These are phyloP conservation scores for Tamandua tetradactyla DNA, from an alignment of 2,797 vertebrate genomes.

Conservation along the genomic window DNA sequence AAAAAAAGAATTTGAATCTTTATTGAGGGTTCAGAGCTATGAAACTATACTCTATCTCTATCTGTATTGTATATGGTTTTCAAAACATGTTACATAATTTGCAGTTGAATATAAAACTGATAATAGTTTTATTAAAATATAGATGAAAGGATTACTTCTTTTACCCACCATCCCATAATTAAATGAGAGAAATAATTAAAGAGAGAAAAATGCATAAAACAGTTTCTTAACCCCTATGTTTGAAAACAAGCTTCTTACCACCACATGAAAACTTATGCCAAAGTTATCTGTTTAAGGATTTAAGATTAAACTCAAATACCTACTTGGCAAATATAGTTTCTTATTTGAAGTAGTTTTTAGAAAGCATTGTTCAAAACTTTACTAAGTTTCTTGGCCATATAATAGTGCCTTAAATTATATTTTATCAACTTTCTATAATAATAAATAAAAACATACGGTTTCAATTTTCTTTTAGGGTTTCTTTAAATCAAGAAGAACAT, in stretches of 20 bases:
- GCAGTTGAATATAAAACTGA: neutral
- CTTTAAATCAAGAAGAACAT: neutral
- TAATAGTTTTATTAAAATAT: conserved; percentile 9
- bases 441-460: neutral
- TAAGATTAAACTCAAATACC: neutral
- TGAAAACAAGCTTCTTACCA: too few relatives aligned
- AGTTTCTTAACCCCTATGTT: neutral
- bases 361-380: conserved; percentile 13
- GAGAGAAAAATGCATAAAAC: neutral
- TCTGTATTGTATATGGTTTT: neutral
- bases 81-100: neutral
- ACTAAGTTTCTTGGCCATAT: neutral
- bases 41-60: neutral
- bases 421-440: conserved; percentile 5
- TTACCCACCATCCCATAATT: neutral
- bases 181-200: neutral
- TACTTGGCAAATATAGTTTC: neutral
- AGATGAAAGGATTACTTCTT: neutral
- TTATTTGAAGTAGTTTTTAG: conserved; percentile 47
- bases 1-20: neutral
- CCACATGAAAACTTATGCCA: neutral
- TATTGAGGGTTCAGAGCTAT: neutral
- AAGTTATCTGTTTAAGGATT: neutral
- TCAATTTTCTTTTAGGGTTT: neutral
- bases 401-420: neutral